phyloP scores from a whole-genome alignment of 2,888 invertebrate genomes.

The Conus canariensis region DNA sequence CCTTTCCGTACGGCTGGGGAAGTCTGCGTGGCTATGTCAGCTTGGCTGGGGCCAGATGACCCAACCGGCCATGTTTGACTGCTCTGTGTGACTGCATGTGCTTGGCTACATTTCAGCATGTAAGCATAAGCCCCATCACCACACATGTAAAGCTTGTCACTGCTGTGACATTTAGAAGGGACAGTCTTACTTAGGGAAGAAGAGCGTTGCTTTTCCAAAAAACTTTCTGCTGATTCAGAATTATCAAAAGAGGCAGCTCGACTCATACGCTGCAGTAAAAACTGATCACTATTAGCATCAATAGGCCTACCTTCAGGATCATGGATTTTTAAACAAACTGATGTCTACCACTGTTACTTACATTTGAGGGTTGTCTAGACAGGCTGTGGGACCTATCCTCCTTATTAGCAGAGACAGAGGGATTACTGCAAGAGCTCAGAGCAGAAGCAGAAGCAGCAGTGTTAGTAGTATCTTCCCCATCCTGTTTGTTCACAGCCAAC shows the following conservation, averaged over 20 bases:
- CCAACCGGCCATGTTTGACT: constrained; percentile 32
- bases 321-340: constrained; percentile 36
- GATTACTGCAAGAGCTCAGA: constrained; percentile 26
- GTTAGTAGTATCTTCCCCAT: constrained; percentile 25
- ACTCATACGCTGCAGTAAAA: constrained; percentile 19
- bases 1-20: constrained; percentile 48
- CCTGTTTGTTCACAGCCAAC: neutral
- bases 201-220: constrained; percentile 43
- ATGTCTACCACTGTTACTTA: constrained; percentile 41
- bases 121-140: constrained; percentile 44
- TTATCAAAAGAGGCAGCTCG: constrained; percentile 46
- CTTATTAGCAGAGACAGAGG: constrained; percentile 34
- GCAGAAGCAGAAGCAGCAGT: constrained; percentile 38
- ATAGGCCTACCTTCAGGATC: constrained; percentile 28
- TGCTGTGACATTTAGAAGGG: constrained; percentile 1
- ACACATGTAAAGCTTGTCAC: constrained; percentile 31
- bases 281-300: neutral
- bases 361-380: constrained; percentile 21
- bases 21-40: constrained; percentile 50
- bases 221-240: neutral
- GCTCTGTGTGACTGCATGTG: constrained; percentile 25
- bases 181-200: constrained; percentile 44
- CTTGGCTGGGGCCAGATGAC: constrained; percentile 36
- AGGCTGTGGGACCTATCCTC: constrained; percentile 34
- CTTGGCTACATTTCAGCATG: constrained; percentile 28